Base-by-base conservation (phyloP, 2,888 invertebrate species). In the Clostera curtula region DNA sequence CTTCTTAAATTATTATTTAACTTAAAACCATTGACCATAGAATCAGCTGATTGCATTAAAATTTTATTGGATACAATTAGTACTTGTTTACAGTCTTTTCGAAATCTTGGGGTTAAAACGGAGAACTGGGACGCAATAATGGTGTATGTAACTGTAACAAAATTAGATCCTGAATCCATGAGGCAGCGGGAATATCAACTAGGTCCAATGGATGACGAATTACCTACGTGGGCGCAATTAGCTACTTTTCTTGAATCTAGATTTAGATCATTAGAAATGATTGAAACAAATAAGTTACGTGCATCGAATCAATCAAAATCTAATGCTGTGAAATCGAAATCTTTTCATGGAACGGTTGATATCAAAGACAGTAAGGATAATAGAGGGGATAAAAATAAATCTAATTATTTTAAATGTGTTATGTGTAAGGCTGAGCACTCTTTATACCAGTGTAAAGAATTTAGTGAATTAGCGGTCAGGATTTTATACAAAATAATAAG, bases 71-170 rank as follows among this genome's bases (percentile, higher is more conserved):
- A 15, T n/a, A 32, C 24, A 1, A 32, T 28, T 2, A 14, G 24
- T 4, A 24, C 32, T 6, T 32, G 27, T 12, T 9, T 32, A 4
- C 20, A 24, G 2, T 13, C 32, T 2, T 12, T 32, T 8, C 3
- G 15, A 1, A 32, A 12, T 6, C 3, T 32, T 4, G 22, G 19
- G 1, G 8, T 28, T 4, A 5, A 18, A 1, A 25, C 19, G 6
- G 24, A 24, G 1, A 12, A n/a, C 3, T 27, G 32, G 14, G 22
- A 25, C 5, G 12, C 9, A 3, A 6, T 25, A 1, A 21, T 28
- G 1, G 14, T 11, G 3, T 22, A 25, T 9, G 4, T 32, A 12
- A 12, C 10, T 5, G 24, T 32, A 1, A 21, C 32, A 3, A 27
- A 28, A 4, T n/a, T 32, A 5, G 32, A 15, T 15, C 4, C 4